phyloP scores from a whole-genome alignment of 2,797 vertebrate species.

The Squalus acanthias region DNA sequence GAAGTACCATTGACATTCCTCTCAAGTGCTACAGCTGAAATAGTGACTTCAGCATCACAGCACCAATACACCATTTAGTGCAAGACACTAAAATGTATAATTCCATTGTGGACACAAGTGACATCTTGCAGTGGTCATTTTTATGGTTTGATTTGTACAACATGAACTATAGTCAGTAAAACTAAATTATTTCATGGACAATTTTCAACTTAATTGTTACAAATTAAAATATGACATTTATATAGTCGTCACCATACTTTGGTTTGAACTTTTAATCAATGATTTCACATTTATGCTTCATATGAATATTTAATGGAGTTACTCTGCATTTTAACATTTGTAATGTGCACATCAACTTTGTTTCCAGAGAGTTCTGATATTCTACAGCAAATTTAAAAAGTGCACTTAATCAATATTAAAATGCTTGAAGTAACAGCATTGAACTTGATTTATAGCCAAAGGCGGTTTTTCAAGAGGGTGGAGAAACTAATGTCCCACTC shows the following conservation, averaged over 20 bases:
- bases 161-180: not conserved
- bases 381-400: not conserved
- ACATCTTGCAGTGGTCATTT: not conserved
- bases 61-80: not conserved
- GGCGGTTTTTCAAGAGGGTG: not conserved
- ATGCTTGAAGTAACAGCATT: not conserved
- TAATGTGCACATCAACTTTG: too few relatives aligned
- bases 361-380: not conserved
- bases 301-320: not conserved
- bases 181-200: not conserved
- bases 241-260: not conserved
- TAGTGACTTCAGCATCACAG: not conserved
- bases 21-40: not conserved
- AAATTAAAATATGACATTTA: not conserved
- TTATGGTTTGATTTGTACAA: not conserved
- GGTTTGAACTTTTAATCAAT: not conserved
- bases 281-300: not conserved
- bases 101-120: not conserved
- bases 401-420: not conserved
- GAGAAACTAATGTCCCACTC: not conserved
- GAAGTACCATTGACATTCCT: not conserved
- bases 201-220: not conserved
- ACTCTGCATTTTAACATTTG: not conserved
- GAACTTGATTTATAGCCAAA: not conserved
- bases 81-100: too few relatives aligned